Evolutionary conservation across 2,113 vertebrate species (phyloP).

Genomic region (Pyrgilauda ruficollis): DNA sequence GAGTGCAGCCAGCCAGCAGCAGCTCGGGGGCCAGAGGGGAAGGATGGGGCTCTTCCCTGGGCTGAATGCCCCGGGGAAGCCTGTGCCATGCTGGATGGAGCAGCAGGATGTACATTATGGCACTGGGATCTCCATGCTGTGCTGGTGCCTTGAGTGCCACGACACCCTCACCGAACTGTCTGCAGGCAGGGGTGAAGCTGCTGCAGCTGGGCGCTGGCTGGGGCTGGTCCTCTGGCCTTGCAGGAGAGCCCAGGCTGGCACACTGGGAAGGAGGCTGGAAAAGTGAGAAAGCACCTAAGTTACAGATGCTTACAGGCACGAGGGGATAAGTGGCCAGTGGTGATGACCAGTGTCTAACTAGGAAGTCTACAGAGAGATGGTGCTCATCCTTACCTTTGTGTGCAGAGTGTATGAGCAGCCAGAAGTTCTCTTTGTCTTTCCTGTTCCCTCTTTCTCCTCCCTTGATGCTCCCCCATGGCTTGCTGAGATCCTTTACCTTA

Average conservation of each 20-base stretch:
- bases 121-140: background rate
- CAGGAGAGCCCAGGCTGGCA: background rate
- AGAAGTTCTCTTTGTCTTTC: background rate
- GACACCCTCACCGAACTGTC: background rate
- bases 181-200: background rate
- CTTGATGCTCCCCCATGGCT: background rate
- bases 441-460: background rate
- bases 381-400: background rate
- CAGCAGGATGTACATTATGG: background rate
- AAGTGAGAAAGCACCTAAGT: background rate
- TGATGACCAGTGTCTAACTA: background rate
- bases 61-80: background rate
- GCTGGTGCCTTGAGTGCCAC: background rate
- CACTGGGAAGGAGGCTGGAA: background rate
- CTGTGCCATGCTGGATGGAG: conserved; percentile 65
- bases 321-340: background rate
- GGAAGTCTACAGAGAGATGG: background rate
- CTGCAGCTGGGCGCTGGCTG: fast-evolving
- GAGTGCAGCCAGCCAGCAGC: background rate
- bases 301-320: background rate
- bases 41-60: background rate
- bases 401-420: background rate
- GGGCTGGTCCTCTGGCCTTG: background rate
- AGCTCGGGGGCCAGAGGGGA: background rate
- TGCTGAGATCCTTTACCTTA: background rate